Evolutionary conservation across 2,888 invertebrate genomes (phyloP), one percentile per base, ranked within the genome.

Genomic region (Hemistola chrysoprasaria): DNA sequence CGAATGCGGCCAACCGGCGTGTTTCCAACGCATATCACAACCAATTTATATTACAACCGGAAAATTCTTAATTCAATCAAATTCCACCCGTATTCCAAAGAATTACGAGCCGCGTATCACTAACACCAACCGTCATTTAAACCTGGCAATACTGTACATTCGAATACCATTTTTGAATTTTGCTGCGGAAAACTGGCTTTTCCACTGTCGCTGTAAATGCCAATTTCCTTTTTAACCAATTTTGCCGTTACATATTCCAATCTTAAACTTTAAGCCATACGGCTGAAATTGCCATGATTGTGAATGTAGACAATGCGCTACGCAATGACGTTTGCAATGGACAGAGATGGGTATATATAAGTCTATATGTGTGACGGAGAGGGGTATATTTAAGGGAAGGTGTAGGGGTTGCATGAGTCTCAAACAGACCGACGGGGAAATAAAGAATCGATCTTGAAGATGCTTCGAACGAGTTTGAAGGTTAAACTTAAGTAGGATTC

Each of bases 131-230:
- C 4, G 25, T 2, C 16, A 1, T 20, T 50, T 40, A 59, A 72
- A 69, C 58, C 57, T 65, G 56, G 78, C 42, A 44, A 54, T 47
- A 45, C 54, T 66, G 65, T 65, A 66, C 71, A 70, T 74, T 78
- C 77, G 68, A 71, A 78, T 75, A 71, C 68, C 65, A 81, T 84
- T 86, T 85, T 78, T 77, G 61, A 77, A 81, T 71, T 75, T 67
- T 85, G 87, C 84, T 71, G 79, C 66, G 80, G 85, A 77, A 87
- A 85, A 85, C 83, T 84, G 69, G 77, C 85, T 87, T 86, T 83
- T 85, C 87, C 76, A 68, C 84, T 81, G 75, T 71, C 68, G 78
- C 68, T 77, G 78, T 86, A 85, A 85, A 85, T 81, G 79, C 84
- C 85, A 85, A 86, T 85, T 87, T 87, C 79, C 85, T 78, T 83